Base-by-base conservation (phyloP, 2,888 invertebrate species). In the Falcaria lacertinaria region DNA sequence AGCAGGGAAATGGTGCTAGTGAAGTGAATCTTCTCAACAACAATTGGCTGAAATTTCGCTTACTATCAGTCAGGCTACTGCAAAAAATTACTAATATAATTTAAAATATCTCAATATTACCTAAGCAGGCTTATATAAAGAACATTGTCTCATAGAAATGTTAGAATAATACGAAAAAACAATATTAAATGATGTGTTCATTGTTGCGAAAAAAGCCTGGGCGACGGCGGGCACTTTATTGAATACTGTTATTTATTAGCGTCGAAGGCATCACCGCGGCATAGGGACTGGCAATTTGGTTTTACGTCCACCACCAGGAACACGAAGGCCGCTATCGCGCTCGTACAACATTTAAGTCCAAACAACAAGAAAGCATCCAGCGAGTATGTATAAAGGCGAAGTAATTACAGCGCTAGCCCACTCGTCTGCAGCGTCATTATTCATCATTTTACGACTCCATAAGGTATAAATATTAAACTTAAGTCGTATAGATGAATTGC, bases 401-500 rank as follows among this genome's bases (percentile, higher is more conserved):
- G 86, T 85, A 88, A 88, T 87, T 87, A 86, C 86, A 83, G 74
- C 84, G 81, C 87, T 84, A 80, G 86, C 83, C 74, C 81, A 80
- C 83, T 84, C 86, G 79, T 77, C 83, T 73, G 79, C 80, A 80
- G 78, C 82, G 86, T 87, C 86, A 88, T 88, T 89, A 89, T 88
- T 86, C 88, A 88, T 87, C 86, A 78, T 82, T 88, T 89, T 88
- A 89, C 85, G 89, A 87, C 86, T 81, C 74, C 80, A 80, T 83
- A 79, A 87, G 86, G 83, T 89, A 88, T 89, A 89, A 89, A 88
- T 88, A 87, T 87, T 86, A 86, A 88, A 86, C 81, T 80, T 79
- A 74, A 79, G 82, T 82, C 84, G 86, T 88, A 86, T 87, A 87
- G 85, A 81, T 80, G 84, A 72, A 87, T 86, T 84, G 88, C 88